phyloP scores from a whole-genome alignment of 2,888 invertebrate species.

The Melitaea athalia region DNA sequence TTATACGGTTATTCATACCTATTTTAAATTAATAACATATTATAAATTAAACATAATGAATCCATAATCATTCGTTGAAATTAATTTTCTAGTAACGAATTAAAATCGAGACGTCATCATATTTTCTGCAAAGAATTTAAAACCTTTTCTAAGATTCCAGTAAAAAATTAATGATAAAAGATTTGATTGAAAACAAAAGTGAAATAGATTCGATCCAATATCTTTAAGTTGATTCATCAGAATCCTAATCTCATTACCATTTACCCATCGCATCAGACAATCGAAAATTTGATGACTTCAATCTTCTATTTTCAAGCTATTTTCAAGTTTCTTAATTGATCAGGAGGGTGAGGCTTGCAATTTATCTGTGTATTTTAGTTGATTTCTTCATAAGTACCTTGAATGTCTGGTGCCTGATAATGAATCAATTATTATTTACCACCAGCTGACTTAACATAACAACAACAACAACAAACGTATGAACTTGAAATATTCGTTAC shows the following conservation, averaged over 20 bases:
- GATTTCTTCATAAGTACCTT: too few relatives aligned
- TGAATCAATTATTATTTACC: too few relatives aligned
- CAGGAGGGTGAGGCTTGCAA: not conserved
- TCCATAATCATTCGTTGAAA: too few relatives aligned
- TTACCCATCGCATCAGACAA: not conserved
- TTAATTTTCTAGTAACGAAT: too few relatives aligned
- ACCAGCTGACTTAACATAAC: too few relatives aligned
- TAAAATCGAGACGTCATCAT: not conserved
- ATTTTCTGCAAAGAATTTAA: not conserved
- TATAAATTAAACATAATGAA: too few relatives aligned
- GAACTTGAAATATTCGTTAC: too few relatives aligned
- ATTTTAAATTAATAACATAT: too few relatives aligned
- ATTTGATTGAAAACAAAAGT: not conserved
- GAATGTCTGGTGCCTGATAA: too few relatives aligned
- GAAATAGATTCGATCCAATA: not conserved
- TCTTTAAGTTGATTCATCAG: not conserved
- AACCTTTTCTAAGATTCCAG: not conserved
- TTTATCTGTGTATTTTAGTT: too few relatives aligned
- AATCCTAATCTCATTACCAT: slow-evolving; percentile 2
- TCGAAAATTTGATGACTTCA: not conserved
- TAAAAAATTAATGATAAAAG: not conserved
- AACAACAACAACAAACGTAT: too few relatives aligned
- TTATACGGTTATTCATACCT: too few relatives aligned
- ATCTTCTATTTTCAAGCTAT: slow-evolving; percentile 1
- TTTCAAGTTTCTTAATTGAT: not conserved